A percentile compares a stretch with the other conserved stretches of the same genome.
phyloP scores from a whole-genome alignment of 2,113 vertebrate genomes.

The Dipodomys spectabilis region DNA sequence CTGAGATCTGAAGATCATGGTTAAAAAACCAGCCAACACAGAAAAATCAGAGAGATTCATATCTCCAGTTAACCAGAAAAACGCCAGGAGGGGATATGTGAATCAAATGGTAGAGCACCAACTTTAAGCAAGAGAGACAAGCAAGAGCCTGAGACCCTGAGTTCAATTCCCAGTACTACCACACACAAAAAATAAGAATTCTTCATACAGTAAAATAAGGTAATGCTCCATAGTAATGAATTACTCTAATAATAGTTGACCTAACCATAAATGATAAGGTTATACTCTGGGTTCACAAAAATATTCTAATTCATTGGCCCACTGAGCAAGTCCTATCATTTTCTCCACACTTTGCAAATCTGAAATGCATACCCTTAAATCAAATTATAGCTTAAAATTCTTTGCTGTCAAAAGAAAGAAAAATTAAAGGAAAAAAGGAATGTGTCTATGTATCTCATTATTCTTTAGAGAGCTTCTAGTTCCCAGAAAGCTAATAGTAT shows the following conservation, averaged over 20 bases:
- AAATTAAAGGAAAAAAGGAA: neutral
- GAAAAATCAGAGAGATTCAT: no score
- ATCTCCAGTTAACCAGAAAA: no score
- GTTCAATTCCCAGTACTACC: no score
- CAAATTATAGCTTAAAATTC: neutral
- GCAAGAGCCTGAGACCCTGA: no score
- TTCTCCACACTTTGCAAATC: neutral
- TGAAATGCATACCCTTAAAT: neutral
- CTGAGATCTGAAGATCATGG: no score
- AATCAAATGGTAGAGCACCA: no score
- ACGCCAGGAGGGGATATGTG: no score
- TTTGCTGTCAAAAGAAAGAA: conserved; percentile 32
- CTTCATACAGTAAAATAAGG: neutral
- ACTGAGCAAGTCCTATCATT: conserved; percentile 20
- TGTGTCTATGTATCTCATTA: neutral
- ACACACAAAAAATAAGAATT: neutral
- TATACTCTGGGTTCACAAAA: neutral
- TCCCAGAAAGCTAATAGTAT: conserved; percentile 23
- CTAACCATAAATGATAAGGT: conserved; percentile 7
- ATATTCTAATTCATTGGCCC: neutral
- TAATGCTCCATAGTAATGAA: neutral
- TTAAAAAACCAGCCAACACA: no score
- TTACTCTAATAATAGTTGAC: neutral
- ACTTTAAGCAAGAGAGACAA: no score
- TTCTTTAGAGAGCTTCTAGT: conserved; percentile 2